phyloP scores from a whole-genome alignment of 1,140 invertebrate genomes.

The Periplaneta americana region DNA sequence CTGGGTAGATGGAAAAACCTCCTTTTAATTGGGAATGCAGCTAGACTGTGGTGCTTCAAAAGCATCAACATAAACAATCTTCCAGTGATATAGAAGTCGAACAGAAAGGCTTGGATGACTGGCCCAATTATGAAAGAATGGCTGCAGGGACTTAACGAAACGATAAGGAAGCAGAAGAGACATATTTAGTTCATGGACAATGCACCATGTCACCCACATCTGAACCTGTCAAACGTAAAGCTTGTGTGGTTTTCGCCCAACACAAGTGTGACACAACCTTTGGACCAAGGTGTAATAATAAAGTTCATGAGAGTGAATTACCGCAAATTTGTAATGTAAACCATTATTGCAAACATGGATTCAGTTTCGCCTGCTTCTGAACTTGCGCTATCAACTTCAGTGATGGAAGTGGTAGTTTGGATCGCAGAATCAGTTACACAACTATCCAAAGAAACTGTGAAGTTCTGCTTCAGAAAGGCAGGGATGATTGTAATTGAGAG shows the following conservation, averaged over 20 bases:
- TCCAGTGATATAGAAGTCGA: constrained; percentile 20
- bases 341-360: no score
- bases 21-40: constrained; percentile 21
- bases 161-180: neutral
- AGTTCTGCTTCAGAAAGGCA: no score
- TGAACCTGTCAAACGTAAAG: neutral
- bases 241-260: neutral
- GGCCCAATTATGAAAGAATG: constrained; percentile 18
- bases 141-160: neutral
- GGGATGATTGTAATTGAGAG: no score
- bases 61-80: constrained; percentile 16
- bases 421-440: no score
- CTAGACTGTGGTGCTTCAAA: constrained; percentile 18
- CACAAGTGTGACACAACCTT: neutral
- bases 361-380: no score
- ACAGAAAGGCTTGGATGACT: constrained; percentile 25
- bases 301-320: neutral
- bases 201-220: neutral
- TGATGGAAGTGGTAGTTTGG: no score
- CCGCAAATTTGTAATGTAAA: neutral
- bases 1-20: neutral
- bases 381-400: no score
- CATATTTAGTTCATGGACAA: no score
- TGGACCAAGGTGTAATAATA: neutral
- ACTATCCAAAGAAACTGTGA: no score